Percentiles rank a stretch among this genome's conserved stretches.
These are phyloP conservation scores for Phoeniculus purpureus DNA, from an alignment of 2,797 vertebrate genomes.

Conservation along the genomic window DNA sequence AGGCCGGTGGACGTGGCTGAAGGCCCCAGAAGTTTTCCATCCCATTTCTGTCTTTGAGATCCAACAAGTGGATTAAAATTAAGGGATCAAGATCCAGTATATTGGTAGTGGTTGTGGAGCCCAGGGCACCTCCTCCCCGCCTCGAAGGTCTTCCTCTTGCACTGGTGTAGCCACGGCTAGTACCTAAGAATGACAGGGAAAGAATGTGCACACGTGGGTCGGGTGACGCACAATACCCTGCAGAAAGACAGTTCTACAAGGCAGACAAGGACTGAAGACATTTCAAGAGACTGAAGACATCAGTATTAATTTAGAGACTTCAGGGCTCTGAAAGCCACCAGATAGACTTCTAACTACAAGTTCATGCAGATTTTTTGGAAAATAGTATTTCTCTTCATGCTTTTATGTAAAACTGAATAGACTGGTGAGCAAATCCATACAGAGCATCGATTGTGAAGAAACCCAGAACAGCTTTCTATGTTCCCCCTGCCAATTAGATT, in stretches of 20 bases:
- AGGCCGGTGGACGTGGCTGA: constrained; percentile 90
- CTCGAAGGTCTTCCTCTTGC: constrained; percentile 78
- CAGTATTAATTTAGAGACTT: neutral
- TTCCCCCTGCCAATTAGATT: neutral
- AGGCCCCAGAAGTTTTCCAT: constrained; percentile 96
- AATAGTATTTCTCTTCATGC: neutral
- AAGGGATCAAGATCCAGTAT: constrained; percentile 95
- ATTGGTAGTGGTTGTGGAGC: constrained; percentile 79
- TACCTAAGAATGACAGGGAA: constrained; percentile 58
- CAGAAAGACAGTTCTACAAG: neutral
- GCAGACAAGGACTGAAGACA: neutral
- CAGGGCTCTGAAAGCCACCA: neutral
- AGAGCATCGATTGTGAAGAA: neutral
- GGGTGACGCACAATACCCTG: neutral
- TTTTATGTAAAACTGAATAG: neutral
- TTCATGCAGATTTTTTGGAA: too few species aligned
- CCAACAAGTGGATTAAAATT: constrained; percentile 94
- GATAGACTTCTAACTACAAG: neutral
- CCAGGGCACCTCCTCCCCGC: constrained; percentile 71
- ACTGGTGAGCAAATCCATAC: neutral
- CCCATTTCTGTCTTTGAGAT: constrained; percentile 91
- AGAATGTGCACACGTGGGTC: neutral
- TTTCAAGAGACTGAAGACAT: neutral
- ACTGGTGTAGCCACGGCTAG: constrained; percentile 70
- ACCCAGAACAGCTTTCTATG: neutral